Evolutionary conservation across 2,113 vertebrate species (phyloP).

Genomic region (Leiothrix lutea): DNA sequence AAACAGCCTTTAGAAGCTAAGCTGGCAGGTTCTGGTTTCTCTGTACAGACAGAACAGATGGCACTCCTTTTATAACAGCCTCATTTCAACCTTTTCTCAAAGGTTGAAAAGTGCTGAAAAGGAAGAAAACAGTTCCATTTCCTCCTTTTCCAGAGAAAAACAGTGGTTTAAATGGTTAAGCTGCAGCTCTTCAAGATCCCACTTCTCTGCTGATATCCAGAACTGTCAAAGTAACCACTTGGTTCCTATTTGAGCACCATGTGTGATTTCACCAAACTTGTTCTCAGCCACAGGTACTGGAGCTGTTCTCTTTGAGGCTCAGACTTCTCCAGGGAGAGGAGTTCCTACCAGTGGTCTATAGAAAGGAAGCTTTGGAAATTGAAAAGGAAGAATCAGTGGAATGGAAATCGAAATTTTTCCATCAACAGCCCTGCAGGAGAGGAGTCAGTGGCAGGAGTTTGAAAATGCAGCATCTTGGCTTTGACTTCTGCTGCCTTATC

Average conservation of each 20-base stretch:
- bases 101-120: background rate
- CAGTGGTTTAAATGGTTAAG: background rate
- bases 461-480: background rate
- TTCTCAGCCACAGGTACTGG: background rate
- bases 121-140: background rate
- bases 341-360: background rate
- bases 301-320: background rate
- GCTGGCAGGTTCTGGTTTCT: background rate
- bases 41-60: background rate
- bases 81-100: background rate
- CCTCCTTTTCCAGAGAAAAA: background rate
- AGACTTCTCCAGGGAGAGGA: background rate
- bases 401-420: background rate
- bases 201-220: background rate
- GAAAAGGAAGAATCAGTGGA: background rate
- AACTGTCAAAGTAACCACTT: background rate
- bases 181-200: background rate
- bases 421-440: background rate
- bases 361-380: background rate
- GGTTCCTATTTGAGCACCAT: background rate
- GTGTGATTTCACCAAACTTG: background rate
- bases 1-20: background rate
- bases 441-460: background rate
- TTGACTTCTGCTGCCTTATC: background rate
- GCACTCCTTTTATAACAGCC: background rate